Percentiles rank a stretch among this genome's conserved stretches.
Evolutionary conservation across 2,797 vertebrate genomes (phyloP).

Genomic region (Lateolabrax maculatus): DNA sequence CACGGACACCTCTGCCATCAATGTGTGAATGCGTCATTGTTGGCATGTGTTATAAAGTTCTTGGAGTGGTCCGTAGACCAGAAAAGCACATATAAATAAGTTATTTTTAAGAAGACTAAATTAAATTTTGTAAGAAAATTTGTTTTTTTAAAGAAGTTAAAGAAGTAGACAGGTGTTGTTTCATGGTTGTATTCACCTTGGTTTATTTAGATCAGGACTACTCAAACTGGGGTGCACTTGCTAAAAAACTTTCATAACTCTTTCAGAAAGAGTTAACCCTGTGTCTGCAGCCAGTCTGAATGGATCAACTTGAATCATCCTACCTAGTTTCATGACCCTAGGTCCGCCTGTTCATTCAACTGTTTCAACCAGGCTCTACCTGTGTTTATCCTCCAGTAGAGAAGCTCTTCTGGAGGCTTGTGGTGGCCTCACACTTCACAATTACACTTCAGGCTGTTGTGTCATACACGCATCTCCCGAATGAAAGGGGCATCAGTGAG

Average conservation of each 20-base stretch:
- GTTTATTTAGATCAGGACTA: not conserved
- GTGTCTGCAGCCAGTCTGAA: not conserved
- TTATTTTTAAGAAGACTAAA: not conserved
- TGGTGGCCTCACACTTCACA: not conserved
- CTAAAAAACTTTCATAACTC: not conserved
- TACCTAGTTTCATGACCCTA: not conserved
- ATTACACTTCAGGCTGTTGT: not conserved
- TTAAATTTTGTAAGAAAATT: not conserved
- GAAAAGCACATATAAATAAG: no score
- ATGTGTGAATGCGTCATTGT: no score
- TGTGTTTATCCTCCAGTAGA: not conserved
- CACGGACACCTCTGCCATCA: no score
- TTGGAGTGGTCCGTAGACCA: no score
- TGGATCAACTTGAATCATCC: not conserved
- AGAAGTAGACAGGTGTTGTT: not conserved
- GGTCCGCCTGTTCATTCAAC: not conserved
- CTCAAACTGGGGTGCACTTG: not conserved
- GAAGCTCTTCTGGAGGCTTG: not conserved
- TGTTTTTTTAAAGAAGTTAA: not conserved
- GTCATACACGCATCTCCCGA: not conserved
- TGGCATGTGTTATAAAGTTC: no score
- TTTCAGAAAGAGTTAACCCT: no score
- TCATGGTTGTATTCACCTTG: not conserved
- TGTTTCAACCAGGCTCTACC: not conserved
- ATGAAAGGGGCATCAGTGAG: not conserved